Evolutionary conservation across 2,797 vertebrate species (phyloP).

Genomic region (Graptemys geographica): DNA sequence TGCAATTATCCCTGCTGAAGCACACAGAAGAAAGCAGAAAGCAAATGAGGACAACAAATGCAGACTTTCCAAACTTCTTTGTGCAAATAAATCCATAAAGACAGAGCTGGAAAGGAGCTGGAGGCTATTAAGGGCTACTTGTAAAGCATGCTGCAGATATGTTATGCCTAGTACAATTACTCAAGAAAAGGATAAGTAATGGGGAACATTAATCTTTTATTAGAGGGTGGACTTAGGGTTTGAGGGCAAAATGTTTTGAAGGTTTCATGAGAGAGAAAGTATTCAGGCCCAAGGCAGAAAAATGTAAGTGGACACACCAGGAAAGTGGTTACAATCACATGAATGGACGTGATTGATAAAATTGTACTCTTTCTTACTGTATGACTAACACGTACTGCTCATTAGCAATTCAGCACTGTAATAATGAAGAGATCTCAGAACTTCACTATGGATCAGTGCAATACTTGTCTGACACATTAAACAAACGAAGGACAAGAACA

Average conservation of each 20-base stretch:
- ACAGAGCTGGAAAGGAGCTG: constrained; percentile 72
- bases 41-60: constrained; percentile 62
- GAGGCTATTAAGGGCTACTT: constrained; percentile 55
- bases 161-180: constrained; percentile 14
- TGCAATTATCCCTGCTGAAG: constrained; percentile 58
- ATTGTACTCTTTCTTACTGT: neutral
- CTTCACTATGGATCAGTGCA: neutral
- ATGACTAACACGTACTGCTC: constrained; percentile 18
- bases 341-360: neutral
- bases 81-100: constrained; percentile 68
- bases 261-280: neutral
- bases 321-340: neutral
- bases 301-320: neutral
- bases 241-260: neutral
- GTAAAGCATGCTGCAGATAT: constrained; percentile 37
- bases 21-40: constrained; percentile 64
- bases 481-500: neutral
- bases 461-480: neutral
- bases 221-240: neutral
- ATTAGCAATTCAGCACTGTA: constrained; percentile 17
- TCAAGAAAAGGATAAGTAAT: constrained; percentile 7
- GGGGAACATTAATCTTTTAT: neutral
- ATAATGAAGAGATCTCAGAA: neutral
- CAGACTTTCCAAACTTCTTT: constrained; percentile 42
- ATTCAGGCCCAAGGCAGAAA: neutral